A percentile compares a stretch with the other conserved stretches of the same genome.
phyloP scores from a whole-genome alignment of 1,140 invertebrate genomes.

The Zaprionus ghesquierei region DNA sequence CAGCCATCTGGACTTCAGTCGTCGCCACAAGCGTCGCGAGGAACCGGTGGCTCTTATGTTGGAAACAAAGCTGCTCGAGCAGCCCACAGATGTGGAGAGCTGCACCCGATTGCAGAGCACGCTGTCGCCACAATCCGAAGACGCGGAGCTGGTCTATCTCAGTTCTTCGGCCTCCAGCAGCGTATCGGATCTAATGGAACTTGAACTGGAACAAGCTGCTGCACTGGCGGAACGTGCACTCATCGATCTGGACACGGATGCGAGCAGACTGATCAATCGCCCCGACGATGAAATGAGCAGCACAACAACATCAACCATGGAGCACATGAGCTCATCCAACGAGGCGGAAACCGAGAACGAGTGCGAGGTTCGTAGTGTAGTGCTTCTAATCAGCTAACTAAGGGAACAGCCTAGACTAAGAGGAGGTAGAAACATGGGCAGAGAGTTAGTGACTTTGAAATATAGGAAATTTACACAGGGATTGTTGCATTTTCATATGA shows the following conservation, averaged over 20 bases:
- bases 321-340: slow-evolving; percentile 49
- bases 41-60: slow-evolving; percentile 65
- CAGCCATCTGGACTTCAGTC: slow-evolving; percentile 71
- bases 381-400: slow-evolving; percentile 4
- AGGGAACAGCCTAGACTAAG: background rate
- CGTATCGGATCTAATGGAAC: slow-evolving; percentile 71
- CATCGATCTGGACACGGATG: slow-evolving; percentile 73
- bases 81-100: slow-evolving; percentile 60
- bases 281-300: slow-evolving; percentile 54
- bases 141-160: slow-evolving; percentile 73
- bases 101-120: slow-evolving; percentile 61
- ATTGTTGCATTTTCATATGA: background rate
- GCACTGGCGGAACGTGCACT: slow-evolving; percentile 56
- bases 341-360: slow-evolving; percentile 62
- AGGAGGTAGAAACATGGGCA: background rate
- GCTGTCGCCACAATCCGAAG: slow-evolving; percentile 63
- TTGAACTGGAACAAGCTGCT: slow-evolving; percentile 66
- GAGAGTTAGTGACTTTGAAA: too few relatives aligned
- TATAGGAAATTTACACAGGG: background rate
- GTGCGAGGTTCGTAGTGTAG: slow-evolving; percentile 39
- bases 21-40: slow-evolving; percentile 61
- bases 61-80: slow-evolving; percentile 71
- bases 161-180: slow-evolving; percentile 78
- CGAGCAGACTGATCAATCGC: slow-evolving; percentile 46
- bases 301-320: slow-evolving; percentile 44